Evolutionary conservation across 2,113 vertebrate species (phyloP).

Genomic region (Galbula dea): DNA sequence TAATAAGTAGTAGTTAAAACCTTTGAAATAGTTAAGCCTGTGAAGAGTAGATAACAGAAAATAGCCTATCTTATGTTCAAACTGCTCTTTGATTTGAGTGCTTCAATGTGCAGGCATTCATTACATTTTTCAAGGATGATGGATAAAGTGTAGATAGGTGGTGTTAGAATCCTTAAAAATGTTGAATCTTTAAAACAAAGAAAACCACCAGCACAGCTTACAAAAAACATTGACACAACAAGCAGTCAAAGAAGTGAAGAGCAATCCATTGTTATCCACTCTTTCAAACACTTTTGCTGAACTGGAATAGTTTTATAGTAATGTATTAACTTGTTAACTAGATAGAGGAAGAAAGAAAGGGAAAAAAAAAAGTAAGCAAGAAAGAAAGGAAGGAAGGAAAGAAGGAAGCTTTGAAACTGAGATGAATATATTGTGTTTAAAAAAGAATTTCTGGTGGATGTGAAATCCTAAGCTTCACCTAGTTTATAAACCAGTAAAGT

Average conservation of each 20-base stretch:
- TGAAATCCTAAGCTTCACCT: not conserved
- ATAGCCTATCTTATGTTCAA: not conserved
- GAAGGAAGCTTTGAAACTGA: not conserved
- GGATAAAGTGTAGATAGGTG: not conserved
- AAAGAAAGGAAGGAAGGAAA: not conserved
- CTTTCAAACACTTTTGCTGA: not conserved
- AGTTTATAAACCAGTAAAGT: not conserved
- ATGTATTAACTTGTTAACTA: not conserved
- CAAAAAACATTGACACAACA: not conserved
- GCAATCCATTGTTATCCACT: not conserved
- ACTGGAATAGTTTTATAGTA: rapidly evolving
- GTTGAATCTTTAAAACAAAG: not conserved
- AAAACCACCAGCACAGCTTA: not conserved
- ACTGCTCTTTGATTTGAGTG: not conserved
- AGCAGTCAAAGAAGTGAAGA: not conserved
- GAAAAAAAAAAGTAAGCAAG: no score
- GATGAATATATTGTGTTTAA: not conserved
- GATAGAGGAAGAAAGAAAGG: no score
- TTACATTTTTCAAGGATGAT: not conserved
- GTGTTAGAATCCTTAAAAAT: not conserved
- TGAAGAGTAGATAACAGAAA: not conserved
- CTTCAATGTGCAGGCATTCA: not conserved
- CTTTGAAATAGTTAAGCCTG: not conserved
- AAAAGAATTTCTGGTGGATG: not conserved
- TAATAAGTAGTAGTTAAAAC: not conserved